These are phyloP conservation scores for Drosophila subquinaria DNA, from an alignment of 2,888 invertebrate genomes.

Conservation along the genomic window DNA sequence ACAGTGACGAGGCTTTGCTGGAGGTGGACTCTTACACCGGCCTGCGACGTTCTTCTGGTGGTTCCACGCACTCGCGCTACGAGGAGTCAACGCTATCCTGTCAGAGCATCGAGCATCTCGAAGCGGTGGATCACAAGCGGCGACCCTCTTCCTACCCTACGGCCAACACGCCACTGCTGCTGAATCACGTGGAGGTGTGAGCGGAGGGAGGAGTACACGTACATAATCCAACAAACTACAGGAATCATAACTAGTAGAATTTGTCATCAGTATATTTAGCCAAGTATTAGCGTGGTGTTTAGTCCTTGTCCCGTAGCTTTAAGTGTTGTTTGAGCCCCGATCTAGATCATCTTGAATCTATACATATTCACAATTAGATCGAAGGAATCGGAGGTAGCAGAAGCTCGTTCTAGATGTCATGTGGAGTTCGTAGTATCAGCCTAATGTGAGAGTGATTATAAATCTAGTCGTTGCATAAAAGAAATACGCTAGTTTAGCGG, in stretches of 20 bases:
- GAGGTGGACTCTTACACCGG: conserved; percentile 84
- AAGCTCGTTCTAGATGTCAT: conserved; percentile 17
- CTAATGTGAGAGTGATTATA: conserved; percentile 78
- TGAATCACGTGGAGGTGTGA: conserved; percentile 83
- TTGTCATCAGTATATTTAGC: conserved; percentile 48
- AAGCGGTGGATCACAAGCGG: conserved; percentile 66
- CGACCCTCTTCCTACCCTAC: conserved; percentile 83
- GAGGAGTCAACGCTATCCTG: conserved; percentile 84
- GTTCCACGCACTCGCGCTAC: conserved; percentile 82
- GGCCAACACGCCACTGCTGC: conserved; percentile 83
- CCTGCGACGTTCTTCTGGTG: conserved; percentile 83
- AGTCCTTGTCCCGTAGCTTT: conserved; percentile 56
- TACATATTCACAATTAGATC: not conserved
- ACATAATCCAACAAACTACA: conserved; percentile 49
- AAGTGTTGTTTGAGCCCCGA: conserved; percentile 43
- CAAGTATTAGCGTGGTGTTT: conserved; percentile 53
- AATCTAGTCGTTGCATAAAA: conserved; percentile 75
- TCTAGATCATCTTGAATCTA: not conserved
- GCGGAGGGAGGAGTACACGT: not conserved
- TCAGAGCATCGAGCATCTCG: conserved; percentile 82
- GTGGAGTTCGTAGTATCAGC: conserved; percentile 57
- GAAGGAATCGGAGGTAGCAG: not conserved
- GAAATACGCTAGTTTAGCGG: conserved; percentile 29
- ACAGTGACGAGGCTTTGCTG: conserved; percentile 84
- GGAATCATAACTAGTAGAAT: conserved; percentile 50